phyloP scores from a whole-genome alignment of 2,888 invertebrate species.

The Himalopsyche anomala region DNA sequence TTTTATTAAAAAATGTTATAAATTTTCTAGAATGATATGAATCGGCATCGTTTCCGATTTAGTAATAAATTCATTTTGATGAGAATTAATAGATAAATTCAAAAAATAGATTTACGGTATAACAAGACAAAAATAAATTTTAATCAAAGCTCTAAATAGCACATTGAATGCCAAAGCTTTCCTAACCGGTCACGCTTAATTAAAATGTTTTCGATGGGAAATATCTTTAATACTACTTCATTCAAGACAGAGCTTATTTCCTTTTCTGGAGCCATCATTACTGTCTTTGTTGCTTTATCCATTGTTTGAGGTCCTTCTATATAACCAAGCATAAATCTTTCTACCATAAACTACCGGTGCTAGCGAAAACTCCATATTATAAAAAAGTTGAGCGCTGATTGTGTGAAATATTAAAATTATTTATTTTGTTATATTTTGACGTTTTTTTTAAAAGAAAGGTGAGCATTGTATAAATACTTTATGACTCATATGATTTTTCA shows the following conservation, averaged over 20 bases:
- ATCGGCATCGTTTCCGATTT: no score
- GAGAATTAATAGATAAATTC: not conserved
- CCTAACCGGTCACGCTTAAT: conserved; percentile 51
- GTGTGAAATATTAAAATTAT: no score
- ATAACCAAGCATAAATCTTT: not conserved
- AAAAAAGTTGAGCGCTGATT: not conserved
- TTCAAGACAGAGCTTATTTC: conserved; percentile 44
- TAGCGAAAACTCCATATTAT: not conserved
- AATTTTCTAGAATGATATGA: no score
- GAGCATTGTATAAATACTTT: no score
- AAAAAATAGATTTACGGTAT: not conserved
- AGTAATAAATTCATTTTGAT: no score
- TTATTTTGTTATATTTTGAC: no score
- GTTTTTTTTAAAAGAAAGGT: no score
- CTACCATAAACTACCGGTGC: not conserved
- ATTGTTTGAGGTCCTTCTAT: conserved; percentile 18
- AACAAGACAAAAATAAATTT: not conserved
- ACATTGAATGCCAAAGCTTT: not conserved
- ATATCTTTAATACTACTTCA: conserved; percentile 44
- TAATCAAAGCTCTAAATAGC: not conserved
- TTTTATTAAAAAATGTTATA: no score
- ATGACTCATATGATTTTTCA: no score
- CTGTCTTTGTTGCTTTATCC: conserved; percentile 48
- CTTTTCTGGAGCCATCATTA: conserved; percentile 46
- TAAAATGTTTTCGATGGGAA: conserved; percentile 58